Conservation (phyloP, 2,888 invertebrate species). For the Piscicola geometra region DNA sequence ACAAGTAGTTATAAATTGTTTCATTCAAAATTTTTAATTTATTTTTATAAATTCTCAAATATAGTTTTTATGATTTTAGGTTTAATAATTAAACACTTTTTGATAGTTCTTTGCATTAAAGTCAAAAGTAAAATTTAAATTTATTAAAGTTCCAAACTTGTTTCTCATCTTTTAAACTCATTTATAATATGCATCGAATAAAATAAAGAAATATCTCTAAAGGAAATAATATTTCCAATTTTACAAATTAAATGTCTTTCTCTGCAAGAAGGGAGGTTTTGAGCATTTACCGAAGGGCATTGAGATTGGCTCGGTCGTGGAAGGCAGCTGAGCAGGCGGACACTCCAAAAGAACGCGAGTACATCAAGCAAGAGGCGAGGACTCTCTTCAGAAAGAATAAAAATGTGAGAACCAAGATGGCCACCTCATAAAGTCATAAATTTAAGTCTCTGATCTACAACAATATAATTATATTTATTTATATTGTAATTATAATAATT, state of each 20-base stretch:
- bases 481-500: not conserved
- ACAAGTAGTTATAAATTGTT: no score
- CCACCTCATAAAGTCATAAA: no score
- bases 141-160: not conserved
- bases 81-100: no score
- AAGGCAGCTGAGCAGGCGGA: slow-evolving; percentile 5
- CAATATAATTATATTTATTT: not conserved
- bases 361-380: slow-evolving; percentile 21
- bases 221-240: not conserved
- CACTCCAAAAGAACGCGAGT: slow-evolving; percentile 16
- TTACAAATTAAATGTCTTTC: not conserved
- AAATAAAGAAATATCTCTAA: slow-evolving; percentile 5
- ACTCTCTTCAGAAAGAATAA: slow-evolving; percentile 29
- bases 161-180: not conserved
- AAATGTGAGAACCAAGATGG: slow-evolving; percentile 25
- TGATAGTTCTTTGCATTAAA: no score
- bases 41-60: no score
- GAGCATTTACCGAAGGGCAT: slow-evolving; percentile 15
- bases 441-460: not conserved
- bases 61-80: no score
- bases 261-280: slow-evolving; percentile 13
- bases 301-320: slow-evolving; percentile 18
- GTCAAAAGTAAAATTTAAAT: no score
- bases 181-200: not conserved
- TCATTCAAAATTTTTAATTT: no score